A percentile compares a stretch with the other conserved stretches of the same genome.
Conservation (phyloP, 2,888 invertebrate genomes). For the Eulithis testata region DNA sequence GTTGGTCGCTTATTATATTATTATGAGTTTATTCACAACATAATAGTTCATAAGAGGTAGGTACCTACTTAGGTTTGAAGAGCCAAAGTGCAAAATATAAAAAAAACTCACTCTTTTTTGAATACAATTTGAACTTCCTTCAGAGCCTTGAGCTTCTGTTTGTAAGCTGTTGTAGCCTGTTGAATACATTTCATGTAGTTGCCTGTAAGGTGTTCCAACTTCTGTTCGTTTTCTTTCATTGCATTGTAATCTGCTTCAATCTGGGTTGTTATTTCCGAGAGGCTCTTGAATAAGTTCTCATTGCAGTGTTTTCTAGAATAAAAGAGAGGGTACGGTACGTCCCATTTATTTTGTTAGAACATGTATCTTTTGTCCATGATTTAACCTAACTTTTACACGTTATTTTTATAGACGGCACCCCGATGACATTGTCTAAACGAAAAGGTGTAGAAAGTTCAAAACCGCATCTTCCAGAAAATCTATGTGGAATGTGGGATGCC, state of each 20-base stretch:
- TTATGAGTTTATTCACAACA: no score
- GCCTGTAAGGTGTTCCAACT: conserved; percentile 65
- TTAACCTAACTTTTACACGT: not conserved
- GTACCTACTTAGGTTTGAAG: not conserved
- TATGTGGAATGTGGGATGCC: no score
- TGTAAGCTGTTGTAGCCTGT: conserved; percentile 64
- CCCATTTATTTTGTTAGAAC: no score
- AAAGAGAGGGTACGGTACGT: not conserved
- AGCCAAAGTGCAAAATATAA: not conserved
- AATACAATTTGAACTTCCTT: conserved; percentile 62
- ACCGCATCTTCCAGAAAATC: no score
- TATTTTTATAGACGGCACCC: no score
- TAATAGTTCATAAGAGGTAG: not conserved
- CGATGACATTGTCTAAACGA: no score
- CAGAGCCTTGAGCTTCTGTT: conserved; percentile 64
- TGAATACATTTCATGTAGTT: conserved; percentile 69
- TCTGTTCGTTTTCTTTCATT: conserved; percentile 73
- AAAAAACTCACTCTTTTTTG: conserved; percentile 62
- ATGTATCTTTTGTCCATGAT: not conserved
- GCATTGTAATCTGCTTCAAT: conserved; percentile 65
- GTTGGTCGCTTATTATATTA: no score
- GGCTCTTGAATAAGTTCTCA: conserved; percentile 57
- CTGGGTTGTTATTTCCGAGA: conserved; percentile 60
- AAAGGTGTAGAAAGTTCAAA: no score
- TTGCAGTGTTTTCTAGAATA: conserved; percentile 65